phyloP scores from a whole-genome alignment of 2,797 vertebrate species.

The Xenops minutus region DNA sequence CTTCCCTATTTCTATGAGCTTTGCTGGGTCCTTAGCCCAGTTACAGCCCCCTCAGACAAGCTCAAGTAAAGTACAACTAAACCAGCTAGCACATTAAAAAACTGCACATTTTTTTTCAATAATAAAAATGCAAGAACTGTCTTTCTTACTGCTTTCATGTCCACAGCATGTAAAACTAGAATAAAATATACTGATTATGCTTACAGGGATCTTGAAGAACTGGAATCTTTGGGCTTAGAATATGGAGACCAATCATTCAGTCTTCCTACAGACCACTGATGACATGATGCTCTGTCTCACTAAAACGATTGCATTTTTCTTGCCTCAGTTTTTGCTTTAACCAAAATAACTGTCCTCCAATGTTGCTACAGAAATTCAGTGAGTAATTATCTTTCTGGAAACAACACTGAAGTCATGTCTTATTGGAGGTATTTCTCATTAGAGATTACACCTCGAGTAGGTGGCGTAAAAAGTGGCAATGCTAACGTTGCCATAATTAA shows the following conservation, averaged over 20 bases:
- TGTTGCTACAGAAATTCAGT: not conserved
- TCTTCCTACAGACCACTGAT: not conserved
- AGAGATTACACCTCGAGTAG: not conserved
- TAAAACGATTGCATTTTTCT: not conserved
- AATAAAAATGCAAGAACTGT: not conserved
- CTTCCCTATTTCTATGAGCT: not conserved
- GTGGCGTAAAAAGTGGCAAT: not conserved
- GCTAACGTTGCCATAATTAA: not conserved
- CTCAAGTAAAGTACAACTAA: not conserved
- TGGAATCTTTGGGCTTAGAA: not conserved
- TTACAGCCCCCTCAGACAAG: not conserved
- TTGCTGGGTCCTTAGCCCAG: not conserved
- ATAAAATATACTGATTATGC: accelerated
- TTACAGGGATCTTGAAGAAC: not conserved
- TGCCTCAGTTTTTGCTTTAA: not conserved
- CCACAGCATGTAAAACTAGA: not conserved
- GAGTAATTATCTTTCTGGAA: not conserved
- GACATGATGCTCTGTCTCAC: not conserved
- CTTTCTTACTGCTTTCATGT: not conserved
- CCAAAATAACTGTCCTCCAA: not conserved
- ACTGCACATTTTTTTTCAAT: not conserved
- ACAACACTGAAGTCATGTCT: not conserved
- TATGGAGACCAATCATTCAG: not conserved
- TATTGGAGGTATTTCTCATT: not conserved
- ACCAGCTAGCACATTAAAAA: not conserved